Evolutionary conservation across 2,797 vertebrate species (phyloP).

Genomic region (Pagetopsis macropterus): DNA sequence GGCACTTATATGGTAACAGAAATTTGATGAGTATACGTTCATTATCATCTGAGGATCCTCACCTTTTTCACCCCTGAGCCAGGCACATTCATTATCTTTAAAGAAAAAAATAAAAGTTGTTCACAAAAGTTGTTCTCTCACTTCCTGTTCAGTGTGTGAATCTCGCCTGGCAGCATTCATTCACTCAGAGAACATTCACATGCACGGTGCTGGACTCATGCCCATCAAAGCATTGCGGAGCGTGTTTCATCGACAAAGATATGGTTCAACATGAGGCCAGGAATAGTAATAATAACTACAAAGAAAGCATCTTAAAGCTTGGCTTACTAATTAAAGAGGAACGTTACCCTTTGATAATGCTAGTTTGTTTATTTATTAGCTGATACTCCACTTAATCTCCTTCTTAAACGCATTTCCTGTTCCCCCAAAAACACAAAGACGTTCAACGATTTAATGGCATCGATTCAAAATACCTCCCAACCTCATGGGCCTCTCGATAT

Average conservation of each 20-base stretch:
- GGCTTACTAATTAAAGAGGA: not conserved
- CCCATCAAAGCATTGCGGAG: constrained; percentile 4
- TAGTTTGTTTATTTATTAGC: not conserved
- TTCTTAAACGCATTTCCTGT: constrained; percentile 2
- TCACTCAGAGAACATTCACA: not conserved
- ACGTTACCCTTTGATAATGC: not conserved
- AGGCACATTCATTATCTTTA: not conserved
- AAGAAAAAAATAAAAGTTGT: too few species aligned
- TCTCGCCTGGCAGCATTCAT: constrained; percentile 42
- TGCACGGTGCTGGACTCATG: not conserved
- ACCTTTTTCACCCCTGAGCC: not conserved
- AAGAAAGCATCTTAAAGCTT: not conserved
- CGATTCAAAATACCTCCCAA: not conserved
- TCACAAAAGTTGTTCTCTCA: not conserved
- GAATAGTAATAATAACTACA: not conserved
- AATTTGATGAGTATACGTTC: too few species aligned
- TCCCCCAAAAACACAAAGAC: not conserved
- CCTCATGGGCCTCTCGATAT: not conserved
- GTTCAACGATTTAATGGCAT: not conserved
- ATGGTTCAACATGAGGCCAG: not conserved
- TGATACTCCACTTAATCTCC: not conserved
- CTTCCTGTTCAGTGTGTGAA: not conserved
- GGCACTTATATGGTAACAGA: too few species aligned
- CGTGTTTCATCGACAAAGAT: not conserved
- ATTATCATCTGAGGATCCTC: too few species aligned